Evolutionary conservation across 1,140 invertebrate species (phyloP), one percentile per base, ranked within the genome.

Genomic region (Microplitis demolitor): DNA sequence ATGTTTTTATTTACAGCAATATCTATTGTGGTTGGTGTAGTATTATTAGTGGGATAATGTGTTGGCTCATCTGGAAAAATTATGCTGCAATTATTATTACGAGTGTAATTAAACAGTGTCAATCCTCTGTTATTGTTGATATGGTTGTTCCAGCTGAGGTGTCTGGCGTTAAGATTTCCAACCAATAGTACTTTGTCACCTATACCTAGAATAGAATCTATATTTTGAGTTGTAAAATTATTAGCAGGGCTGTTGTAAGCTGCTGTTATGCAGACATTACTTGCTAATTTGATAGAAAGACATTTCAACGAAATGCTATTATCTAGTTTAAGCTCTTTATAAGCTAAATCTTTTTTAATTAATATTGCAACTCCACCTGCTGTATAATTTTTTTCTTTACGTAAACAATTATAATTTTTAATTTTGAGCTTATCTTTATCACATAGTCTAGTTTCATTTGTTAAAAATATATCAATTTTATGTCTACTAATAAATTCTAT

Each of bases 141-240:
- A 60, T 76, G 56, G 62, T 74, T 76, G 14, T 77, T 78, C 77
- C 79, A 80, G 1, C 31, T 61, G 6, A 8, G 13, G 37, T 79
- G 75, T 68, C 76, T 75, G 2, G 78, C 77, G 37, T 83, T 83
- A 1, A 83, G 63, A 66, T 83, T 78, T 0, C 80, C 78, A 5
- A 81, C 60, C 3, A 80, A 24, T 16, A 83, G 14, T 9, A 78
- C 71, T 74, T 79, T 80, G 13, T 78, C 24, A 13, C 68, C 72
- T 16, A 75, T 64, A 45, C 45, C 73, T 3, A 77, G 33, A 35
- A 81, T 8, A n/a, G 8, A 51, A 13, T 77, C 31, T 66, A 79
- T 13, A 4, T 79, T 71, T 14, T 66, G 67, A 2, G 13, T 16
- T 51, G 33, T 74, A 66, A 78, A 67, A 3, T 73, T 33, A 58